Base-by-base conservation (phyloP, 2,797 vertebrate species). In the Anomalospiza imberbis region DNA sequence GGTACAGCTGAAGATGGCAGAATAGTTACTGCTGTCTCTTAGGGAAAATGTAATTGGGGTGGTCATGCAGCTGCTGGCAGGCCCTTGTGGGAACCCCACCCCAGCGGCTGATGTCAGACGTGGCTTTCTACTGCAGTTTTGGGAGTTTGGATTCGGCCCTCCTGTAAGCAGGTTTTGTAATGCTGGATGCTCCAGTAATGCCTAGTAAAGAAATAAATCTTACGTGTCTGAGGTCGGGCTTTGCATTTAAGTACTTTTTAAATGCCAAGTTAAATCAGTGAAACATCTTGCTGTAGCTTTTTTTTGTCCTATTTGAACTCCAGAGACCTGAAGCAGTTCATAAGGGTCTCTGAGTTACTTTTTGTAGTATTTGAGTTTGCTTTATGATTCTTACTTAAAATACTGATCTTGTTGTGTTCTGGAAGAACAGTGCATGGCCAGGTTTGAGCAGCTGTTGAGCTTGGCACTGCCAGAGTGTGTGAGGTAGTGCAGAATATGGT, bases 11-110 rank as follows among this genome's bases (percentile, higher is more conserved):
- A 90, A 88, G 73, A 20, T 57, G 65, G 61, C 57, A 40, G 50
- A 93, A 42, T n/a, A 87, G 90, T 91, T 53, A 24, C 77, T 88
- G 73, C 55, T 92, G 5, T 32, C 92, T 93, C 91, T 73, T 36
- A 65, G 84, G 91, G 53, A 40, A 88, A 42, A 26, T 18, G 26
- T 31, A 22, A 25, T 78, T 58, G 45, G 29, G 38, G 11, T 17
- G 31, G 34, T 82, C 2, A 1, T 34, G 18, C 18, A 21, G 51
- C 31, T 78, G 79, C 63, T 45, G 32, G 48, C 13, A 58, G 47
- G 16, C 20, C 68, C 54, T 45, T 58, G 44, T 47, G 53, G 29
- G 36, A 7, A 1, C 18, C 45, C 50, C 38, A 18, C 8, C 34
- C n/a, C 42, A 24, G 53, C 57, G n/a, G 36, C 0, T 15, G 55